Base-by-base conservation (phyloP, 2,797 vertebrate genomes). In the Lagocephalus sceleratus region DNA sequence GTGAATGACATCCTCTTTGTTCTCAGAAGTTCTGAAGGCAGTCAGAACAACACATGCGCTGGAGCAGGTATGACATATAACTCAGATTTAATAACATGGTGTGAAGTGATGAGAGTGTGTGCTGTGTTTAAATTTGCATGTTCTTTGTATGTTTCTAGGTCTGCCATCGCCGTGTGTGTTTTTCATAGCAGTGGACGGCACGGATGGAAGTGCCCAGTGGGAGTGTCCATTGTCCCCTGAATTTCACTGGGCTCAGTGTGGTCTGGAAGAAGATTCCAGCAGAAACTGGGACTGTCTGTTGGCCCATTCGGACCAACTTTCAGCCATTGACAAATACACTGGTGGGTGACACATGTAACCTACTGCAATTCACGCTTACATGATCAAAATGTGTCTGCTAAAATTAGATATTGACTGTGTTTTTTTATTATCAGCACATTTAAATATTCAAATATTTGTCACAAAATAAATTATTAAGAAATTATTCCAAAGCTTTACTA, bases 1-100 rank as follows among this genome's bases (percentile, higher is more conserved):
- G 91, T 98, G 55, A 88, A 89, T 63, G 97, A 99, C 25, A 76
- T 97, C 19, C 10, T 98, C 60, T 93, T 98, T 57, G 88, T 92
- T 57, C 82, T 94, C 68, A 93, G 85, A 80, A 83, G 70, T 3
- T 45, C 52, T 55, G 82, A 85, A 0, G 54, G 73, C 73, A 86
- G 59, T 50, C 64, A 43, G 53, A 95, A 91, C 85, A 71, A 51
- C 0, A 91, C 93, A 1, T 98, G 96, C 44, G 12, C 52, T 2
- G 73, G 74, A 20, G 74, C 83, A 91, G 93, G 96, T 97, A 86
- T 54, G 14, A 51, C 29, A 1, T 3, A 4, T 39, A 49, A 0
- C 20, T 35, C 1, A 46, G 5, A 0, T 42, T 32, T 2, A n/a
- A 3, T 40, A 17, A 16, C 2, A 41, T 40, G 26, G 19, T 38